Conservation (phyloP, 1,140 invertebrate species). For the Drosophila prosaltans region DNA sequence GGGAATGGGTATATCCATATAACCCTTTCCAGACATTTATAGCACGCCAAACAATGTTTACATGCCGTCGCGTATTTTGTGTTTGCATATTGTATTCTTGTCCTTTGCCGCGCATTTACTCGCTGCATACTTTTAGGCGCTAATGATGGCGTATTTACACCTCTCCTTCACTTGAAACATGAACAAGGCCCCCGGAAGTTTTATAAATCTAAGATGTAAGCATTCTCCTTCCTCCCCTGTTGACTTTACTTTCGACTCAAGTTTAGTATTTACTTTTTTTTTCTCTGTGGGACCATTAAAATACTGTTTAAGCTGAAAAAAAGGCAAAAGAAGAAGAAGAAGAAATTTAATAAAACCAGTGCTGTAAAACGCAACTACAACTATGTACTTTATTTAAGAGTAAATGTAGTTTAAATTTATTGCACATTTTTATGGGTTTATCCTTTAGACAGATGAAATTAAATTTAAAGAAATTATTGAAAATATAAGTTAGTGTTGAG, state of each 20-base stretch:
- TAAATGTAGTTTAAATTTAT: too few species aligned
- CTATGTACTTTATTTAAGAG: too few species aligned
- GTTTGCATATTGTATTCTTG: constrained; percentile 66
- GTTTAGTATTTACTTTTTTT: neutral
- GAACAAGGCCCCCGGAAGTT: constrained; percentile 11
- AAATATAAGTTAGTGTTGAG: too few species aligned
- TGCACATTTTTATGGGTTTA: too few species aligned
- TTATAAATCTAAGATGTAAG: constrained; percentile 1
- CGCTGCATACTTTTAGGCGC: constrained; percentile 65
- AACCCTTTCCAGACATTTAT: constrained; percentile 49
- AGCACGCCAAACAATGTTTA: constrained; percentile 24
- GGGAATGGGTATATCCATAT: neutral
- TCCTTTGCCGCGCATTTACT: constrained; percentile 10
- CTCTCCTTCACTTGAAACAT: neutral
- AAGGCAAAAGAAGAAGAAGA: too few species aligned
- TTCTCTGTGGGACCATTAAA: neutral
- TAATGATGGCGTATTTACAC: constrained; percentile 71
- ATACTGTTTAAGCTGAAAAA: neutral
- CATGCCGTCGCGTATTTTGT: constrained; percentile 53
- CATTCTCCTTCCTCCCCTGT: neutral
- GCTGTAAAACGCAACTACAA: neutral
- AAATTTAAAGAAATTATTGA: too few species aligned
- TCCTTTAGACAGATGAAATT: too few species aligned
- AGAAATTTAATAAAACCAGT: neutral
- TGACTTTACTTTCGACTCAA: neutral